Evolutionary conservation across 1,140 invertebrate species (phyloP), one percentile per base, ranked within the genome.

Genomic region (Ctenoplectra terminalis): DNA sequence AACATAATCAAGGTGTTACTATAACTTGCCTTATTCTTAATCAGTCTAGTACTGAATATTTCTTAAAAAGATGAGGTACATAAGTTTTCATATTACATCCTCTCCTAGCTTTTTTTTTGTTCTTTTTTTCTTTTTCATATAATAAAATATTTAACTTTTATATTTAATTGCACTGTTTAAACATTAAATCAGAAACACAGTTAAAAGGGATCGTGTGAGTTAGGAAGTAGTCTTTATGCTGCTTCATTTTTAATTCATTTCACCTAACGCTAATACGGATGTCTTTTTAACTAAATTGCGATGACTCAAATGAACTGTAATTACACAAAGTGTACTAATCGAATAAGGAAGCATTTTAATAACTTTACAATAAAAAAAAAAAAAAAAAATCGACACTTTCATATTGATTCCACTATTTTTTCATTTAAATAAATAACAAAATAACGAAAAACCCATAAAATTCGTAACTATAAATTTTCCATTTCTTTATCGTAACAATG

Each of bases 31-130:
- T 85, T 85, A 86, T 70, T 61, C 54, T 85, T 82, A 86, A 82
- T 86, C 85, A 85, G 85, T 86, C 83, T 70, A 77, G 56, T 73
- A 64, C 79, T 74, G 73, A 82, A 78, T 77, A 58, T 43, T 73
- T 50, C 73, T 85, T 77, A 20, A 20, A 71, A 84, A 76, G 40
- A 70, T 78, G 79, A 85, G 81, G 61, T 82, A 85, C 73, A 73
- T 61, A 52, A 81, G 67, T 52, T 77, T 67, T 64, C n/a, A 56
- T 29, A 54, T 50, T 69, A 50, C 67, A 70, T 73, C 43, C n/a
- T 76, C 63, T 52, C 31, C 37, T 77, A 85, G 50, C 64, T 37
- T 71, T 48, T 69, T 67, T 58, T 56, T n/a, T n/a, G n/a, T n/a
- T n/a, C n/a, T 71, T 48, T 69, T 67, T 58, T 56, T n/a, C n/a